Conservation (phyloP, 2,888 invertebrate species). For the Dicranocentrus wangi region DNA sequence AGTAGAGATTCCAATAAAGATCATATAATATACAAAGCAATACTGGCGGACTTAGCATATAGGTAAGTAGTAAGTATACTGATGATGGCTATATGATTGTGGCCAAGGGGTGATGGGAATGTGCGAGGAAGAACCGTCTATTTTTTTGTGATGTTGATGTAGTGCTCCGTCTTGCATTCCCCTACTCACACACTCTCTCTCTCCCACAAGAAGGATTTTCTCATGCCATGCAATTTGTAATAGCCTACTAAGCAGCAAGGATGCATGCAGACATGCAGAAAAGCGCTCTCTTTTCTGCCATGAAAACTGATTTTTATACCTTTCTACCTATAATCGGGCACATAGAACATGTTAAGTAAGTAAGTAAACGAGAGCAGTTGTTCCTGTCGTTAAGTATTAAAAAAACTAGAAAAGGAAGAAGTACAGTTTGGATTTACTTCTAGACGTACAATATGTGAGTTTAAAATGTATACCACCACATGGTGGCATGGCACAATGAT, state of each 20-base stretch:
- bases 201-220: background rate
- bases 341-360: background rate
- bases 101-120: too few species aligned
- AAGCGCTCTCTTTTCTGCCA: background rate
- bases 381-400: constrained; percentile 8
- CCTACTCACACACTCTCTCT: background rate
- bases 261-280: constrained; percentile 5
- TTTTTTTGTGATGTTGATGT: too few species aligned
- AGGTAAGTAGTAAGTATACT: too few species aligned
- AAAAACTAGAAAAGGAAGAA: background rate
- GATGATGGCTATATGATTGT: too few species aligned
- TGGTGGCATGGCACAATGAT: background rate
- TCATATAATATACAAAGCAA: too few species aligned
- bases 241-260: constrained; percentile 1
- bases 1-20: too few species aligned
- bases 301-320: background rate
- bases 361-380: constrained; percentile 16
- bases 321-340: background rate
- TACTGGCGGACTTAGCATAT: too few species aligned
- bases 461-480: too few species aligned
- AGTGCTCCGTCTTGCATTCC: too few species aligned
- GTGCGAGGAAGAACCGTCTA: too few species aligned
- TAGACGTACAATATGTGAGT: background rate
- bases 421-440: background rate
- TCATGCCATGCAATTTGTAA: constrained; percentile 7